Evolutionary conservation across 2,113 vertebrate species (phyloP).

Genomic region (Thermophis baileyi): DNA sequence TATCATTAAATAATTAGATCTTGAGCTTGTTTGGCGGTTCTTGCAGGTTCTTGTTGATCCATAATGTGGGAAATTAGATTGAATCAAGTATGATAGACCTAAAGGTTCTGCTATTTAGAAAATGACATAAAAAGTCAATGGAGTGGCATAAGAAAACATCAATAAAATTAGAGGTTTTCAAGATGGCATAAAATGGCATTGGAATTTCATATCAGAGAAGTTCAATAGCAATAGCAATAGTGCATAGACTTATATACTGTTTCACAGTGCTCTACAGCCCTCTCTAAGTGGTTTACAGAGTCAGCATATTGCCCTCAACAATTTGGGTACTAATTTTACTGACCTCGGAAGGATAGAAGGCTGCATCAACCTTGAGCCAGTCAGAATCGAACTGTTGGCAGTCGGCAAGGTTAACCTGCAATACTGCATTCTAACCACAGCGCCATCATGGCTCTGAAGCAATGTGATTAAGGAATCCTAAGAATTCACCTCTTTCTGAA

Average conservation of each 20-base stretch:
- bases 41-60: neutral
- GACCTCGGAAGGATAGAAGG: neutral
- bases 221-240: neutral
- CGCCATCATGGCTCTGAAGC: neutral
- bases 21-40: neutral
- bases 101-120: neutral
- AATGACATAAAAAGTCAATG: neutral
- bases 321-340: neutral
- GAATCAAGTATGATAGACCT: neutral
- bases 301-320: neutral
- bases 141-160: neutral
- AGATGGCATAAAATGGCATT: neutral
- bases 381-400: neutral
- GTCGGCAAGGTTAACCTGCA: neutral
- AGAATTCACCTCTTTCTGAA: neutral
- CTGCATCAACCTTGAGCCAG: neutral
- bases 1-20: neutral
- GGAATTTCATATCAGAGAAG: neutral
- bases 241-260: neutral
- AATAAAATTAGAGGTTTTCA: neutral
- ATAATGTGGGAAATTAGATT: neutral
- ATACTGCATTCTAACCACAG: neutral
- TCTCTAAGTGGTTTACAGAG: neutral
- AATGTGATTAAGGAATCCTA: neutral
- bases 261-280: neutral